Evolutionary conservation across 2,797 vertebrate species (phyloP).

Genomic region (Gymnodraco acuticeps): DNA sequence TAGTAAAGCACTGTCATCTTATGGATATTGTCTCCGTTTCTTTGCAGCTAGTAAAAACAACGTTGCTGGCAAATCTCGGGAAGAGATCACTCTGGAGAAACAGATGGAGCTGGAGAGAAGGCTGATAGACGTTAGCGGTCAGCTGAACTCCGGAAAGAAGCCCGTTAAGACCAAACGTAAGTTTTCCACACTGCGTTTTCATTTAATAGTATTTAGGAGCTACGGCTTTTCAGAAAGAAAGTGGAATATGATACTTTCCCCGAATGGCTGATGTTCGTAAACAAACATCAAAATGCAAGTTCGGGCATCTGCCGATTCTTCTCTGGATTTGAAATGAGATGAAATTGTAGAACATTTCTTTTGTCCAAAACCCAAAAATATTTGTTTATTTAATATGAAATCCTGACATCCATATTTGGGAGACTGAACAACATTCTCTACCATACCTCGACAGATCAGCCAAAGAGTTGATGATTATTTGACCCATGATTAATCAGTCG

Average conservation of each 20-base stretch:
- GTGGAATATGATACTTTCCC: too few species aligned
- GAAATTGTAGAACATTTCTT: too few species aligned
- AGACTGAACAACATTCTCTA: too few species aligned
- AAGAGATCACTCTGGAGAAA: slow-evolving; percentile 93
- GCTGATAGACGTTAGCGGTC: slow-evolving; percentile 93
- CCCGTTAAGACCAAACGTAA: slow-evolving; percentile 91
- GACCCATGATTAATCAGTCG: too few species aligned
- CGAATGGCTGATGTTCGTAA: not conserved
- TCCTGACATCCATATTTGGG: too few species aligned
- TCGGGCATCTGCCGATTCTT: too few species aligned
- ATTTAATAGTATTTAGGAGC: not conserved
- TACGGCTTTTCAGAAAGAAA: not conserved
- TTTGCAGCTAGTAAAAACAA: slow-evolving; percentile 87
- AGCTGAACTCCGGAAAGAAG: slow-evolving; percentile 95
- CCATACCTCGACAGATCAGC: too few species aligned
- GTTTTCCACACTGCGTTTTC: slow-evolving; percentile 13
- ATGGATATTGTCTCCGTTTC: slow-evolving; percentile 15
- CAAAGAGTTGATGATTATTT: too few species aligned
- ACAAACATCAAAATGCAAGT: not conserved
- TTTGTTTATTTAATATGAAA: too few species aligned
- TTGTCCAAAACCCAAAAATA: too few species aligned
- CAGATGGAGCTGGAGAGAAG: slow-evolving; percentile 92
- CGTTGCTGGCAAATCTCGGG: slow-evolving; percentile 90
- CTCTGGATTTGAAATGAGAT: too few species aligned
- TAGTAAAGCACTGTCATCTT: not conserved